Evolutionary conservation across 2,888 invertebrate species (phyloP).

Genomic region (Camponotus fellah): DNA sequence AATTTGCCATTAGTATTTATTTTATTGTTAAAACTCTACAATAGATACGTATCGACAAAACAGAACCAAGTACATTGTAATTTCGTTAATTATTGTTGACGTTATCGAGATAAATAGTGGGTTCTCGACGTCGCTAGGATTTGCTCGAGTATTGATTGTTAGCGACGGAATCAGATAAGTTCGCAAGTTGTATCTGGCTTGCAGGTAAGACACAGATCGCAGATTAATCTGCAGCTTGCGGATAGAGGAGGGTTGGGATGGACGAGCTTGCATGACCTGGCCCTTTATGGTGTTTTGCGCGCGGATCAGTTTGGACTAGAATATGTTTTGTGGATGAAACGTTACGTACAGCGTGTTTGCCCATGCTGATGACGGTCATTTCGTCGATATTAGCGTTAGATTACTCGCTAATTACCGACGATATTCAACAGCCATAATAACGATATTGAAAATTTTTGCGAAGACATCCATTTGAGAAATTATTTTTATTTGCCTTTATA

Average conservation of each 20-base stretch:
- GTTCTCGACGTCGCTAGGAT: constrained; percentile 63
- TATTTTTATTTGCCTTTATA: not conserved
- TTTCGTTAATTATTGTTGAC: constrained; percentile 62
- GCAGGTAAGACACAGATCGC: constrained; percentile 55
- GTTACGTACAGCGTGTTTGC: constrained; percentile 44
- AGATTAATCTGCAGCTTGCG: constrained; percentile 61
- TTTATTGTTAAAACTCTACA: constrained; percentile 1
- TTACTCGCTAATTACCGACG: constrained; percentile 36
- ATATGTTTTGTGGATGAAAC: constrained; percentile 43
- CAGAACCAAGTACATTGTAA: constrained; percentile 49
- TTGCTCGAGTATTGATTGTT: constrained; percentile 72
- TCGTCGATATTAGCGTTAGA: constrained; percentile 44
- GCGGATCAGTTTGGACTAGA: constrained; percentile 30
- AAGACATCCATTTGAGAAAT: constrained; percentile 12
- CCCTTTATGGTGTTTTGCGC: constrained; percentile 39
- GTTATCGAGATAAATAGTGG: constrained; percentile 66
- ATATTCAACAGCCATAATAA: constrained; percentile 5
- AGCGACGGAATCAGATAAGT: constrained; percentile 59
- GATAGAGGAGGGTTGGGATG: constrained; percentile 7
- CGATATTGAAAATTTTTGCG: not conserved
- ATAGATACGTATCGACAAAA: constrained; percentile 30
- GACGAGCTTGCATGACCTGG: constrained; percentile 37
- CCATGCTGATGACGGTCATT: constrained; percentile 18
- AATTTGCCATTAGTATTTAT: not conserved
- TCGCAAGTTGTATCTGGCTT: constrained; percentile 40